Evolutionary conservation across 2,888 invertebrate species (phyloP), one percentile per base, ranked within the genome.

Genomic region (Mesorhabditis belari): DNA sequence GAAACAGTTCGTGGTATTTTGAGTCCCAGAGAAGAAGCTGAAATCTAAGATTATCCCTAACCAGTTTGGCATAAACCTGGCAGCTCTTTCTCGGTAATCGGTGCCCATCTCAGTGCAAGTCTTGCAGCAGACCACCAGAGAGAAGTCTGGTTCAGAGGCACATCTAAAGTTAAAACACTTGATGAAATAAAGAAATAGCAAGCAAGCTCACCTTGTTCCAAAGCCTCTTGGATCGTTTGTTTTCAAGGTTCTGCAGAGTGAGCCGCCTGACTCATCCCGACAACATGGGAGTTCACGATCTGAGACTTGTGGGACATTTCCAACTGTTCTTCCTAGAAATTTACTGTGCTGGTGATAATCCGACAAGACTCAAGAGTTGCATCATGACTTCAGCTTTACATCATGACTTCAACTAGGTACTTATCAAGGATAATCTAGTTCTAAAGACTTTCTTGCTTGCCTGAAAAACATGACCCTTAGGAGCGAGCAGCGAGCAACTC

Each of bases 71-170:
- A 56, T 59, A 57, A 35, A 66, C 71, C 58, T 68, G 29, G 63
- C 49, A 9, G 70, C 72, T 61, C 72, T 58, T 53, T 67, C 66
- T 17, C 72, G 17, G 35, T 72, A 72, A 4, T 64, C 62, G 27
- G 64, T 58, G 9, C 72, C 72, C 19, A 67, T 62, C 23, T 70
- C 70, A 56, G 63, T 66, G 58, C 72, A 72, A 2, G 70, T 62
- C 25, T 67, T 72, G 60, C 72, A 72, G 44, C 72, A 72, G 12
- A 72, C 72, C 24, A 72, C 70, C 9, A 72, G 58, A 2, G 70
- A 70, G 49, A 72, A 72, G 59, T 72, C 72, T 0, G 72, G 70
- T 53, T 72, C 72, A 3, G 60, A 55, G 50, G 61, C 61, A 52
- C 72, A 72, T 55, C 72, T 67, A 49, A 26, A 57, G 53, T 44